Evolutionary conservation across 2,797 vertebrate species (phyloP), one percentile per base, ranked within the genome.

Genomic region (Heliangelus exortis): DNA sequence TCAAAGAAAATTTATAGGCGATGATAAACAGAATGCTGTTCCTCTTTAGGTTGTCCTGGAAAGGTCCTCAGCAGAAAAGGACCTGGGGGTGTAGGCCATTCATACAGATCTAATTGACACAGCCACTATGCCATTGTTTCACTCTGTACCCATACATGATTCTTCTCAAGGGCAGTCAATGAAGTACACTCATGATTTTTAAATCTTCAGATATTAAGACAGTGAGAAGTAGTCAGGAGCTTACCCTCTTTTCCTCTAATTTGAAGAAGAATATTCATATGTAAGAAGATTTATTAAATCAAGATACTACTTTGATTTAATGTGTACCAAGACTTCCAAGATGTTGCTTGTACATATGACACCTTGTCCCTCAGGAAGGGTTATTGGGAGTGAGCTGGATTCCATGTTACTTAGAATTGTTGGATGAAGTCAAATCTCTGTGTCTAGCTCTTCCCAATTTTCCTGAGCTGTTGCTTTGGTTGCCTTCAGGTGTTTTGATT

Each of bases 121-220:
- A 53, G 19, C 9, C 22, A 17, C n/a, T 55, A 12, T 10, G 4
- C 4, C 25, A 19, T 10, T 36, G 15, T 26, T 36, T 16, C 39
- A 23, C 14, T 62, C 7, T 53, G 14, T 50, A 62, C 3, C 1
- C 3, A 19, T 9, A 43, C 10, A 21, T 2, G 15, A 2, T 1
- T 33, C 50, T 63, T 65, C 53, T 15, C 34, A 55, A 36, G 7
- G 6, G 4, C 12, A n/a, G 15, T 34, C 45, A 71, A 41, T 0
- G 39, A 62, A 75, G 25, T 8, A 5, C 3, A 33, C 3, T 21
- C 2, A 33, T 57, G 36, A 51, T 61, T 93, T 66, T 18, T 33
- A 74, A 69, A 54, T 39, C 62, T 6, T 59, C 29, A 50, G n/a
- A 36, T 76, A 61, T 23, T 48, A 66, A 79, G 29, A 41, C 5